Percentiles rank a stretch among this genome's conserved stretches.
Evolutionary conservation across 1,140 invertebrate genomes (phyloP).

Genomic region (Drosophila ananassae): DNA sequence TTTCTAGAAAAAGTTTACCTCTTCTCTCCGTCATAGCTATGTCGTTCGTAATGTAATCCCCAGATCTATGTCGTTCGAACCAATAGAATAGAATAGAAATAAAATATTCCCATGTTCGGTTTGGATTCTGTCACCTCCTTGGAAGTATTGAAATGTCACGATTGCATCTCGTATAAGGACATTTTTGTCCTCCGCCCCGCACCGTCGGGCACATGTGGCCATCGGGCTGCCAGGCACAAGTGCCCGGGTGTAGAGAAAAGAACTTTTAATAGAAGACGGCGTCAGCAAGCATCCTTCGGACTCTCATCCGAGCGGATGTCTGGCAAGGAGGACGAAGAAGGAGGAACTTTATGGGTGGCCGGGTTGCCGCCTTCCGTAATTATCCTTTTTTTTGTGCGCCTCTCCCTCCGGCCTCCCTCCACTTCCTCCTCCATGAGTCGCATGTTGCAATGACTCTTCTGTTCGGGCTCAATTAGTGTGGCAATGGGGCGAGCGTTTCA

Average conservation of each 20-base stretch:
- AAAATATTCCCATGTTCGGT: background rate
- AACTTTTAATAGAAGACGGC: constrained; percentile 50
- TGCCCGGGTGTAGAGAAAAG: constrained; percentile 19
- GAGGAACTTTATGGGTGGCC: constrained; percentile 4
- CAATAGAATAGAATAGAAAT: too few species aligned
- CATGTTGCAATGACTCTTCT: constrained; percentile 40
- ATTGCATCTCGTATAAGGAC: constrained; percentile 28
- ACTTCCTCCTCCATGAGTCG: constrained; percentile 1
- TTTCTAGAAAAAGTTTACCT: too few species aligned
- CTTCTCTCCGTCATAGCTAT: too few species aligned
- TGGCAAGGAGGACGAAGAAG: background rate
- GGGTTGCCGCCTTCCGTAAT: constrained; percentile 31
- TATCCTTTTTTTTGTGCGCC: constrained; percentile 26
- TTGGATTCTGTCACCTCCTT: background rate
- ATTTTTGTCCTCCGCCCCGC: background rate
- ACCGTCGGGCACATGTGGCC: background rate
- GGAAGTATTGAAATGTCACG: constrained; percentile 12
- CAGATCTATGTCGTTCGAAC: too few species aligned
- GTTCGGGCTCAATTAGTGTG: constrained; percentile 42
- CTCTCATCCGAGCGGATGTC: constrained; percentile 22
- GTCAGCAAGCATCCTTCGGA: constrained; percentile 31
- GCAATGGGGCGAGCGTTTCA: constrained; percentile 33
- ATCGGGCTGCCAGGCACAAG: constrained; percentile 12
- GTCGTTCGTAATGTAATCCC: too few species aligned
- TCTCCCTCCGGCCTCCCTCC: constrained; percentile 7